Evolutionary conservation across 2,797 vertebrate genomes (phyloP), one percentile per base, ranked within the genome.

Genomic region (Rhinichthys osculus): DNA sequence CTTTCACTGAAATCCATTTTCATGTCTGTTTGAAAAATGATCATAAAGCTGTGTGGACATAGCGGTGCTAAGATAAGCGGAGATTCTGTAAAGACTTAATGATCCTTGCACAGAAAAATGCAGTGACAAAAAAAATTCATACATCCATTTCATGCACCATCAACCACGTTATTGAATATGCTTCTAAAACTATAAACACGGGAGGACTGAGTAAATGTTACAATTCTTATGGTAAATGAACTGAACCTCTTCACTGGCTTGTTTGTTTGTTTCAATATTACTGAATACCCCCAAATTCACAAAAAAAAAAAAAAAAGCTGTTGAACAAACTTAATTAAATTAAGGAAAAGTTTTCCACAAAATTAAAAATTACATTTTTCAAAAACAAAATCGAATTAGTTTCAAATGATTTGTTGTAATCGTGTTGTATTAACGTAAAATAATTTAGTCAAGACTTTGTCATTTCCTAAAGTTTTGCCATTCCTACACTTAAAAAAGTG

Each of bases 1-100:
- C 76, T 87, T 84, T 87, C 73, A 85, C 71, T 23, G 54, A 77
- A 85, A 82, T 40, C 33, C 35, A 59, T 42, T 78, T 57, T 62
- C 23, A 42, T 30, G 78, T 83, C 11, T 76, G 38, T 78, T 83
- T 86, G 42, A 33, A 78, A 57, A 69, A 35, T 33, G 0, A 40
- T 52, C 13, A 40, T 17, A 50, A 71, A 38, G n/a, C 33, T 62
- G 2, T 59, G 21, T 62, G 23, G 35, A 78, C 52, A 52, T 2
- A 73, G 30, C 0, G 17, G 19, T 23, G 27, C 30, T 52, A 7
- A 52, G 30, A 74, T 52, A 52, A 54, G 19, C 9, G 21, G 30
- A 10, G 11, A 38, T 57, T 38, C 5, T 23, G 50, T 11, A 54
- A 76, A n/a, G 11, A 57, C 11, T 33, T 57, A 38, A 77, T 57